Evolutionary conservation across 2,113 vertebrate species (phyloP), one percentile per base, ranked within the genome.

Genomic region (Stegostoma tigrinum): DNA sequence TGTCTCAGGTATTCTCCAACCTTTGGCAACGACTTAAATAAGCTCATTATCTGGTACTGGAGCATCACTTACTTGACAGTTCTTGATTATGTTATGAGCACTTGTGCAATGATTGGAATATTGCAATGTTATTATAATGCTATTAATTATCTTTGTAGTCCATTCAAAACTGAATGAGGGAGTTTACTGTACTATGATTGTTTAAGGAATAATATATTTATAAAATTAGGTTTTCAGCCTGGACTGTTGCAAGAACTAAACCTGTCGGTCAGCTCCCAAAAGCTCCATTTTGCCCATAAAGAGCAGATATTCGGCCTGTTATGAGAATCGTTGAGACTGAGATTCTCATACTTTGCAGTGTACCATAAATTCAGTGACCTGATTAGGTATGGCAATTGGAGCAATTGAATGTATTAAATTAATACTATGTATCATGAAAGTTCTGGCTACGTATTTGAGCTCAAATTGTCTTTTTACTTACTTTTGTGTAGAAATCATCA

Each of bases 1-100:
- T 99, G 55, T 99, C 99, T 95, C 99, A 99, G 98, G 99, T 99
- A 95, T 75, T 10, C 52, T 14, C 45, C 75, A 45, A 70, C 48
- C 42, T 52, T 95, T 38, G 4, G 90, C 64, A 67, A 17, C 48
- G 64, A 48, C 34, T 70, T 27, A 70, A 70, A 42, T 67, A 48
- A 64, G 45, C 42, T 42, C 27, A 38, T 75, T 72, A 23, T 48
- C 75, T 34, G 21, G 68, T 75, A 6, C 5, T 21, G 7, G 34
- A n/a, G 38, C 68, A 21, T 85, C 38, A 85, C 12, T 72, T 70
- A 4, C 19, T 64, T 7, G 72, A 5, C 55, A n/a, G 52, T 45
- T 72, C 30, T 27, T n/a, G 66, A 70, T 95, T 24, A 23, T n/a
- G 14, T 30, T 83, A 21, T 38, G 23, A 5, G 21, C 19, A 42